These are phyloP conservation scores for Hemaris fuciformis DNA, from an alignment of 2,888 invertebrate genomes.

Conservation along the genomic window DNA sequence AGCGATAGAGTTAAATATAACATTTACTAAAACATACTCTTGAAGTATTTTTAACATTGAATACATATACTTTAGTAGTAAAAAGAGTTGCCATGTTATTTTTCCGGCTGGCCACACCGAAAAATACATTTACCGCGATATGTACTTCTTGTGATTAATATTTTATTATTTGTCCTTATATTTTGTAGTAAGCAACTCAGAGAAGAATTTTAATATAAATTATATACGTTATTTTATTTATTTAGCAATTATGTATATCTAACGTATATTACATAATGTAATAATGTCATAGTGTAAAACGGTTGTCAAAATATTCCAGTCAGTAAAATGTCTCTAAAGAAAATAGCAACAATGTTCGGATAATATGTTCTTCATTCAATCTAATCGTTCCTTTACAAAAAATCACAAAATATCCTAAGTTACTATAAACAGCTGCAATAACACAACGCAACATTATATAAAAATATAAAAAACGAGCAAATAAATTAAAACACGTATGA, in stretches of 20 bases:
- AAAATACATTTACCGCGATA: slow-evolving; percentile 3
- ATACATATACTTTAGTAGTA: background rate
- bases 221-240: background rate
- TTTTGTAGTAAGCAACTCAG: background rate
- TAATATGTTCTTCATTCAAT: background rate
- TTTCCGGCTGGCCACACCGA: background rate
- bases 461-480: background rate
- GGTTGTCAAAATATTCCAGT: background rate
- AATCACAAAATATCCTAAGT: background rate
- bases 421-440: background rate
- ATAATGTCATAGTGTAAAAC: background rate
- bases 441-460: background rate
- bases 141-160: background rate
- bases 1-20: background rate
- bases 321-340: background rate
- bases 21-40: background rate
- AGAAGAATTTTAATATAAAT: background rate
- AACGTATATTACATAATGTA: background rate
- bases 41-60: background rate
- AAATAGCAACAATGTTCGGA: background rate
- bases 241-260: too few species aligned
- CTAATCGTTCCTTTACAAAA: background rate
- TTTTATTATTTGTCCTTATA: background rate
- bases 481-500: background rate
- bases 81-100: background rate